Evolutionary conservation across 2,888 invertebrate species (phyloP).

Genomic region (Nephrocerus scutellatus): DNA sequence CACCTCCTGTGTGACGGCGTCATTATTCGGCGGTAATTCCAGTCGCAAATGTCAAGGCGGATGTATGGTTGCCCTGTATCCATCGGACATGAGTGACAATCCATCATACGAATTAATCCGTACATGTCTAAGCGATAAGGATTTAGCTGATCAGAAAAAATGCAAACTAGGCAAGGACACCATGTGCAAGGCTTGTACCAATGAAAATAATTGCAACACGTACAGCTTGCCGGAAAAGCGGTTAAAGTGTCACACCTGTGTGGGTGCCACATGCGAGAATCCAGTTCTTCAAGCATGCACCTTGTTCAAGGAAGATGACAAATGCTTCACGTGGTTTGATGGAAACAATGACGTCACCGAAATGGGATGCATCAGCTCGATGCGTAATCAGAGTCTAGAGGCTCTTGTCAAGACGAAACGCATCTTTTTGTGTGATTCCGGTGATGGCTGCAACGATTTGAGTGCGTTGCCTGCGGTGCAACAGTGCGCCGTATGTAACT

Average conservation of each 20-base stretch:
- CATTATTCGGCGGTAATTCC: constrained; percentile 20
- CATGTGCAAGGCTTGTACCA: constrained; percentile 30
- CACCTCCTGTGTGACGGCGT: constrained; percentile 29
- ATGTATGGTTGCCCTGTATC: constrained; percentile 39
- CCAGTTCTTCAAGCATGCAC: constrained; percentile 26
- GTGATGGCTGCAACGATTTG: constrained; percentile 32
- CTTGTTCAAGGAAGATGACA: constrained; percentile 32
- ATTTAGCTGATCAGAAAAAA: constrained; percentile 27
- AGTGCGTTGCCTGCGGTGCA: constrained; percentile 21
- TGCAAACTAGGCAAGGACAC: constrained; percentile 26
- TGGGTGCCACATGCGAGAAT: constrained; percentile 29
- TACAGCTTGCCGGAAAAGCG: constrained; percentile 31
- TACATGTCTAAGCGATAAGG: constrained; percentile 40
- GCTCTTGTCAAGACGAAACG: constrained; percentile 35
- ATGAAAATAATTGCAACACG: constrained; percentile 28
- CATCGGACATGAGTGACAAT: constrained; percentile 24
- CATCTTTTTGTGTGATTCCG: constrained; percentile 34
- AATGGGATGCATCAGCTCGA: constrained; percentile 37
- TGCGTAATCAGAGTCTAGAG: constrained; percentile 31
- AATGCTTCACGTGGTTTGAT: constrained; percentile 34
- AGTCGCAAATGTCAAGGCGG: constrained; percentile 35
- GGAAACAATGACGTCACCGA: constrained; percentile 28
- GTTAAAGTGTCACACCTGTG: constrained; percentile 30
- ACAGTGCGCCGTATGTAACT: constrained; percentile 34
- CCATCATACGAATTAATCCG: constrained; percentile 34